A percentile compares a stretch with the other conserved stretches of the same genome.
Conservation (phyloP, 2,113 vertebrate species). For the Hyla sarda region DNA sequence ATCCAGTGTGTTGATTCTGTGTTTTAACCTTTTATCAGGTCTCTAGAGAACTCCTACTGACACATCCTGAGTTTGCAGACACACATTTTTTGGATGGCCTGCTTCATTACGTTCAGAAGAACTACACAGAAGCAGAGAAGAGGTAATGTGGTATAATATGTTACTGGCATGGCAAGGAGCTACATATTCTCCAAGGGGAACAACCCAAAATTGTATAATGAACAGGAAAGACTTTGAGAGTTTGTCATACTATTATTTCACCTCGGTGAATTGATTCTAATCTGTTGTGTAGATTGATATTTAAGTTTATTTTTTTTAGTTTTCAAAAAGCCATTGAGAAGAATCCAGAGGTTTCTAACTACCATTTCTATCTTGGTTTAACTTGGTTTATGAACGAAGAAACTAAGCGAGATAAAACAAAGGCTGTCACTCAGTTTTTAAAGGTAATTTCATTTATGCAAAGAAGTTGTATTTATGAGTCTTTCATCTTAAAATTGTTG, state of each 20-base stretch:
- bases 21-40: constrained; percentile 71
- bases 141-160: constrained; percentile 70
- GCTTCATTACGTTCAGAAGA: constrained; percentile 74
- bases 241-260: too few species aligned
- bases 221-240: too few species aligned
- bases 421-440: constrained; percentile 87
- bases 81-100: constrained; percentile 79
- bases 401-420: constrained; percentile 84
- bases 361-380: constrained; percentile 83
- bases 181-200: too few species aligned
- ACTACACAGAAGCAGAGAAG: constrained; percentile 83
- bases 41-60: constrained; percentile 78
- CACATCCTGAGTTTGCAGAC: constrained; percentile 78
- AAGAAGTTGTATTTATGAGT: background rate
- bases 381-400: constrained; percentile 92
- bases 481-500: background rate
- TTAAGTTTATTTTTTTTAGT: constrained; percentile 70
- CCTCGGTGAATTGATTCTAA: too few species aligned
- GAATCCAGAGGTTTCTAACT: constrained; percentile 79
- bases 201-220: too few species aligned
- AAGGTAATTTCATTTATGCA: constrained; percentile 76
- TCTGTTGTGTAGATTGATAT: too few species aligned
- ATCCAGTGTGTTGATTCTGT: too few species aligned
- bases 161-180: background rate
- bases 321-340: constrained; percentile 82